These are phyloP conservation scores for Apomyelois bistriatella DNA, from an alignment of 2,888 invertebrate species.

Conservation along the genomic window DNA sequence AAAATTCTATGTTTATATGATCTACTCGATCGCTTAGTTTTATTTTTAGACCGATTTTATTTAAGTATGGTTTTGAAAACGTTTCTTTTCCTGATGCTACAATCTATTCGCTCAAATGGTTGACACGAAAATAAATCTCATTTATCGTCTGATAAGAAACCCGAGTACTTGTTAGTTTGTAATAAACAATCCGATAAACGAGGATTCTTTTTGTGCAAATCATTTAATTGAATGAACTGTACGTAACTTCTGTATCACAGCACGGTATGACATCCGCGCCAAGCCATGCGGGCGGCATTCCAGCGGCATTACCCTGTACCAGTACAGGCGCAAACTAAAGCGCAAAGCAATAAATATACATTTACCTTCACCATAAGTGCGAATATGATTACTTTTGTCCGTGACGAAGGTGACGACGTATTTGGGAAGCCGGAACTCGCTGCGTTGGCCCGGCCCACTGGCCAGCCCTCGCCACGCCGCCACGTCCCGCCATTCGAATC, in stretches of 20 bases:
- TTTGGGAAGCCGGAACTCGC: slow-evolving; percentile 81
- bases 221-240: too few species aligned
- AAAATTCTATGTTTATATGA: too few species aligned
- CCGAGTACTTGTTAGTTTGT: too few species aligned
- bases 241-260: neutral
- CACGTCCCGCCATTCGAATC: slow-evolving; percentile 82
- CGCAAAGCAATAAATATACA: slow-evolving; percentile 76
- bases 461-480: slow-evolving; percentile 72
- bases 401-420: slow-evolving; percentile 82
- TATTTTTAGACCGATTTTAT: too few species aligned
- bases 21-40: too few species aligned
- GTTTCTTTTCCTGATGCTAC: too few species aligned
- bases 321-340: slow-evolving; percentile 67
- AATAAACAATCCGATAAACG: too few species aligned
- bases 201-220: too few species aligned
- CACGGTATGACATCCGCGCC: slow-evolving; percentile 37
- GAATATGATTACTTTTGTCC: slow-evolving; percentile 80
- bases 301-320: slow-evolving; percentile 57
- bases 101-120: too few species aligned
- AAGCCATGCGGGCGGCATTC: slow-evolving; percentile 47
- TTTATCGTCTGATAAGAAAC: too few species aligned
- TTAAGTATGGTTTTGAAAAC: too few species aligned
- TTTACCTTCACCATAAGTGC: slow-evolving; percentile 83
- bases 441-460: slow-evolving; percentile 68
- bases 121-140: too few species aligned